Conservation (phyloP, 2,797 vertebrate genomes). For the Sebastes minor region DNA sequence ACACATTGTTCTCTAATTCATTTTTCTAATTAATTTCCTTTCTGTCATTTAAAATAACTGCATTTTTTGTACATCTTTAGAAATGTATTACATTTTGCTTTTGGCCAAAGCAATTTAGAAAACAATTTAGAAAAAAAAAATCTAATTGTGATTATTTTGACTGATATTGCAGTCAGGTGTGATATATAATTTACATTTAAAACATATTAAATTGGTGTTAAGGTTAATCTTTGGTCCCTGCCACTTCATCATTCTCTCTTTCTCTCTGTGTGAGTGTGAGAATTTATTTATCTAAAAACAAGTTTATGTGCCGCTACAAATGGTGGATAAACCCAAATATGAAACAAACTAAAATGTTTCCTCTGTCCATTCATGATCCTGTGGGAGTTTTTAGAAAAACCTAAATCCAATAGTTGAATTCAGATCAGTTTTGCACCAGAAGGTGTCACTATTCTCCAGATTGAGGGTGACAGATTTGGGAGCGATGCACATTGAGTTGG, state of each 20-base stretch:
- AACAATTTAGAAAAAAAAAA: background rate
- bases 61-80: background rate
- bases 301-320: background rate
- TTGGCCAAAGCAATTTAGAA: background rate
- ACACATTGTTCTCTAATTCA: conserved; percentile 10
- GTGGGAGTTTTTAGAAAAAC: background rate
- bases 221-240: conserved; percentile 25
- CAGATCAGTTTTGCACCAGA: conserved; percentile 26
- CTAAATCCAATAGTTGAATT: background rate
- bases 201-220: background rate
- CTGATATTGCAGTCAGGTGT: background rate
- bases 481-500: background rate
- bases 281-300: background rate
- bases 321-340: background rate
- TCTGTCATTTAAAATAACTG: background rate
- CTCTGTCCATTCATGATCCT: background rate
- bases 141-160: background rate
- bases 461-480: background rate
- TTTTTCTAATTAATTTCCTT: background rate
- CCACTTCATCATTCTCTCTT: background rate
- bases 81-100: background rate
- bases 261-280: background rate
- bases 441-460: conserved; percentile 56
- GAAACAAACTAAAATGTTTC: background rate
- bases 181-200: background rate